Base-by-base conservation (phyloP, 2,888 invertebrate species). In the Leptopilina syphax region DNA sequence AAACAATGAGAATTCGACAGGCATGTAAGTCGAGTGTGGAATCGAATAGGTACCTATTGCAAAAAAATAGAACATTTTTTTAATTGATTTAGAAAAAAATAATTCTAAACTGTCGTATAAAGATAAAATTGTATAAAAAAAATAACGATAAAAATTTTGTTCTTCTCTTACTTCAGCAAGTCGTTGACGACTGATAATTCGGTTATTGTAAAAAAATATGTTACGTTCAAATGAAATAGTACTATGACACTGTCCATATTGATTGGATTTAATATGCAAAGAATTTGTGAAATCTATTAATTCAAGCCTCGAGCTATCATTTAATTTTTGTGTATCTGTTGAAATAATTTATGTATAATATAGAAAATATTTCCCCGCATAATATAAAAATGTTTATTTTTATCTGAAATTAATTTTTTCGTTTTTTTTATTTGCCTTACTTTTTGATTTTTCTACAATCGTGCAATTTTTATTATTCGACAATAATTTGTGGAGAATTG, bases 11-110 rank as follows among this genome's bases (percentile, higher is more conserved):
- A 91, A 81, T 89, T 86, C 63, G 79, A 80, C 54, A 91, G 82
- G 73, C 90, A 89, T 12, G 88, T 90, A 78, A 85, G 81, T 65
- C 86, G 87, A 67, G 86, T 87, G 78, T 91, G 90, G 81, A 91
- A 86, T 65, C 85, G 85, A 7, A 91, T 83, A 12, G 91, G 90
- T 76, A 88, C 83, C 91, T 91, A 83, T 27, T 27, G 34, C 34
- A 34, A 34, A 70, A 27, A 18, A 68, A 10, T 54, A 57, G 50
- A 54, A 54, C 2, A 50, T 50, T 50, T 50, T 50, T 50, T 50
- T 50, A 50, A 50, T 50, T 50, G 50, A 50, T 10, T 50, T 9
- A 50, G 4, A 34, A 34, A 10, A 50, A 6, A 5, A 54, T 13
- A 44, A 44, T 44, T 7, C 54, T 70, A 50, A 27, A 70, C 47